Evolutionary conservation across 1,140 invertebrate genomes (phyloP), one percentile per base, ranked within the genome.

Genomic region (Euwallacea fornicatus): DNA sequence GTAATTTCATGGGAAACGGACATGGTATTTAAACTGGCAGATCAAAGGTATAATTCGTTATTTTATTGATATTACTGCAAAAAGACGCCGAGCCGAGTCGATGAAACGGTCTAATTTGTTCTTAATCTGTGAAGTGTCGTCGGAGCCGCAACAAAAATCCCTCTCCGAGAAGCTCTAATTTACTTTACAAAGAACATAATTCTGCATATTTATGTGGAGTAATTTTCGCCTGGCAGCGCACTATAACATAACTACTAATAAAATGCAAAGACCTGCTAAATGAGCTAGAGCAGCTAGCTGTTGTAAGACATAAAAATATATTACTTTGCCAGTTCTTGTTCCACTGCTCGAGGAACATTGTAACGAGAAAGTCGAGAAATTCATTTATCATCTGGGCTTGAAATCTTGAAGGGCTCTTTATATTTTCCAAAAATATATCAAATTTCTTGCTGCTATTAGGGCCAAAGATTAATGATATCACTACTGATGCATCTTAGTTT

Each of bases 161-260:
- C 16, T 46, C 44, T 56, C 54, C 33, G 33, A 11, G 42, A 55
- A 42, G n/a, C 42, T 58, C 53, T 66, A 66, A 43, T 66, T 66
- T 66, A 58, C 54, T 58, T 66, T 44, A 66, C 64, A 66, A 64
- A 56, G 54, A 55, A 66, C 64, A 66, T 66, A 66, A 66, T 66
- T 66, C 42, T 46, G 15, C 16, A 66, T 58, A 66, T 66, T 66
- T 66, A 66, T 66, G 64, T 58, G 53, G 42, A 43, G 64, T 66
- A 66, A 66, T 66, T 66, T 66, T 66, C 50, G 43, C 41, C 53
- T 42, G 53, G 54, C 53, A 66, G 9, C 42, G 54, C 53, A 56
- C 64, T 56, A 66, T 56, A 56, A 66, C 64, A 66, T 66, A 66
- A 56, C 64, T 66, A 66, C 64, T 66, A 66, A 56, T 66, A 66